Conservation (phyloP, 1,140 invertebrate genomes). For the Anastrepha ludens region DNA sequence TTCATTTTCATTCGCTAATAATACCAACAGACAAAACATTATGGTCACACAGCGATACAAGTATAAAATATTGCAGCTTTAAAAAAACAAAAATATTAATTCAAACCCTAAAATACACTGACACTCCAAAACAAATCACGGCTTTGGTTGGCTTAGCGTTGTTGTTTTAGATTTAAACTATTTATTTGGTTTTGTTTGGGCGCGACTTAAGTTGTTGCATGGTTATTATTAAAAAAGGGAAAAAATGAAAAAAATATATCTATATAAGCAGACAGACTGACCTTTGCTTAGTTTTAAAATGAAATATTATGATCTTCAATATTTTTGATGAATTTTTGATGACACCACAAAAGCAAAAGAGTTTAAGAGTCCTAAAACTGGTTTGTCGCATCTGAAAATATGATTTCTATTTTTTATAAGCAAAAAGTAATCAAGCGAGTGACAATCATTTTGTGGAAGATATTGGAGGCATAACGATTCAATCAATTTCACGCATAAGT, state of each 20-base stretch:
- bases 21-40: slow-evolving; percentile 22
- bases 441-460: background rate
- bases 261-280: background rate
- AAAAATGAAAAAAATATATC: background rate
- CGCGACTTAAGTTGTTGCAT: slow-evolving; percentile 33
- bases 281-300: slow-evolving; percentile 20
- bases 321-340: background rate
- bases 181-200: slow-evolving; percentile 27
- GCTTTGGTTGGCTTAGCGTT: slow-evolving; percentile 38
- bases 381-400: background rate
- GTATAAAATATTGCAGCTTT: background rate
- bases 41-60: background rate
- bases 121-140: slow-evolving; percentile 34
- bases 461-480: no score
- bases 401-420: background rate
- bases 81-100: background rate
- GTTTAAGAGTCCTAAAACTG: background rate
- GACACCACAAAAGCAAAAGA: slow-evolving; percentile 7
- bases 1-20: slow-evolving; percentile 45
- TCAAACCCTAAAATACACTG: slow-evolving; percentile 39
- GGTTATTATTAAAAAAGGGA: slow-evolving; percentile 18
- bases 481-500: no score
- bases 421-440: background rate
- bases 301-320: slow-evolving; percentile 12
- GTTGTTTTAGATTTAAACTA: slow-evolving; percentile 21